Conservation (phyloP, 2,888 invertebrate species). For the Nephrotoma guestfalica region DNA sequence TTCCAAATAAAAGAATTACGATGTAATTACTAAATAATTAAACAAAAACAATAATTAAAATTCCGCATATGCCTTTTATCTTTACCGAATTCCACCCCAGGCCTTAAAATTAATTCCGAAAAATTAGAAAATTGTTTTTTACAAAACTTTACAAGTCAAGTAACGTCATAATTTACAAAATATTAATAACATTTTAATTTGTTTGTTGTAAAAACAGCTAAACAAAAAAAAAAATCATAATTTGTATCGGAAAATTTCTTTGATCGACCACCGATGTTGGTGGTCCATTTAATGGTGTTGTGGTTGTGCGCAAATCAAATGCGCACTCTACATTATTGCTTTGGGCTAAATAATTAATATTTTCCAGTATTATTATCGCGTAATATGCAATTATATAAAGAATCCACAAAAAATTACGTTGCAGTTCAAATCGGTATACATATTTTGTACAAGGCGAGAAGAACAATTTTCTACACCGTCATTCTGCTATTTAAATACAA, state of each 20-base stretch:
- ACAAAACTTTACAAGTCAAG: not conserved
- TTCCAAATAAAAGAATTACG: no score
- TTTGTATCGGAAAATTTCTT: not conserved
- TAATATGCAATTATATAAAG: not conserved
- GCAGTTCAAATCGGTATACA: not conserved
- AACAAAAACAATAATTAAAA: not conserved
- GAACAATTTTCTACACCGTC: not conserved
- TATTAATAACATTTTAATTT: not conserved
- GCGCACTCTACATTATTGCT: not conserved
- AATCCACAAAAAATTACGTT: not conserved
- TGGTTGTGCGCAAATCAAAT: not conserved
- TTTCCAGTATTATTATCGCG: not conserved
- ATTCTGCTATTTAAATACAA: not conserved
- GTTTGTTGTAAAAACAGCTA: not conserved
- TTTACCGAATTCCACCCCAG: not conserved
- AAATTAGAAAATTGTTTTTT: not conserved
- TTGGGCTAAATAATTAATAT: not conserved
- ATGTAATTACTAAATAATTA: no score
- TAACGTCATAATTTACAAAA: not conserved
- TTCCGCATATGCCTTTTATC: not conserved
- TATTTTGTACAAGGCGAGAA: not conserved
- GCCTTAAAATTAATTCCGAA: not conserved
- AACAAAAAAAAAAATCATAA: not conserved
- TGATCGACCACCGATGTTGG: not conserved
- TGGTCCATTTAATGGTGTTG: not conserved